phyloP scores from a whole-genome alignment of 2,888 invertebrate genomes.

The Nebria salina region DNA sequence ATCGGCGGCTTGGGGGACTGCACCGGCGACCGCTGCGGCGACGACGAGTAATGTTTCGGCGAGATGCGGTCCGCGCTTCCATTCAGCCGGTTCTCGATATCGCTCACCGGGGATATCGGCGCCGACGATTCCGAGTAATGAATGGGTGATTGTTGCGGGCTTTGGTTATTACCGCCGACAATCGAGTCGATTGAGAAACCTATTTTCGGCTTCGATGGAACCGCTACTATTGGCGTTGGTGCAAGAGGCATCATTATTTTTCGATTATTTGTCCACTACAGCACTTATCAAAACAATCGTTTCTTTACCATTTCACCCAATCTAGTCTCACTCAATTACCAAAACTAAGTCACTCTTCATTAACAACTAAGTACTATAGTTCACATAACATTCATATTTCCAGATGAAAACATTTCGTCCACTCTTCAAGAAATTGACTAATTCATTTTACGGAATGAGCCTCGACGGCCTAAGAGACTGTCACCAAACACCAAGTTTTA shows the following conservation, averaged over 20 bases:
- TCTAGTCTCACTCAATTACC: not conserved
- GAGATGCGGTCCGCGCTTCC: conserved; percentile 53
- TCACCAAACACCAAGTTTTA: conserved; percentile 19
- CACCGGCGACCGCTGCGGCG: conserved; percentile 55
- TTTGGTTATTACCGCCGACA: conserved; percentile 73
- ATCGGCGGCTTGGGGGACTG: conserved; percentile 70
- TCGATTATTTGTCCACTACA: conserved; percentile 20
- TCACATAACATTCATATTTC: no score
- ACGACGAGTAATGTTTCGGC: not conserved
- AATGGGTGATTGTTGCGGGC: conserved; percentile 63
- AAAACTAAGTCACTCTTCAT: no score
- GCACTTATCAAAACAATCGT: not conserved
- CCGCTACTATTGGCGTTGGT: conserved; percentile 91
- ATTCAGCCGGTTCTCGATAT: conserved; percentile 59
- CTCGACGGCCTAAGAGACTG: not conserved
- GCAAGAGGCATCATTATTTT: conserved; percentile 92
- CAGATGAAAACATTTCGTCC: no score
- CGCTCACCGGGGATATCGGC: conserved; percentile 63
- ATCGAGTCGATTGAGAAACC: conserved; percentile 96
- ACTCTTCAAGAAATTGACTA: not conserved
- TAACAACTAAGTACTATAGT: no score
- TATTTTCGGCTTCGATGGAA: conserved; percentile 92
- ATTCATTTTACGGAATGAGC: not conserved
- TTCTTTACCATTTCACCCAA: not conserved
- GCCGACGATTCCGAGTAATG: conserved; percentile 66